phyloP scores from a whole-genome alignment of 2,888 invertebrate species.

The Folsomia candida region DNA sequence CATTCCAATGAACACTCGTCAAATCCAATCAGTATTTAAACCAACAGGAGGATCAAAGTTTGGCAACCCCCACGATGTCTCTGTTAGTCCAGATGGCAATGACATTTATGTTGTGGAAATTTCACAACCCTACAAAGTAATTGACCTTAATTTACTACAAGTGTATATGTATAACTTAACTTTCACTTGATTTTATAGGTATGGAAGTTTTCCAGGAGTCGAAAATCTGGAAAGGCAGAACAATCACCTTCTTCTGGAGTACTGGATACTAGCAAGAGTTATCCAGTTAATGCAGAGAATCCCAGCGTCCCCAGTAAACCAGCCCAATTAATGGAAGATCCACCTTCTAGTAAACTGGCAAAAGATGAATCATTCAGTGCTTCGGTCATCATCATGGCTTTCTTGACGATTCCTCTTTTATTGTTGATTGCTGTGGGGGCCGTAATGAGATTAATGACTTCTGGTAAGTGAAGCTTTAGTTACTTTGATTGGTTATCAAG shows the following conservation, averaged over 20 bases:
- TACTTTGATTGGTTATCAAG: too few species aligned
- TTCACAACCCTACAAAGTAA: slow-evolving; percentile 61
- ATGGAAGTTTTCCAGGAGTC: slow-evolving; percentile 59
- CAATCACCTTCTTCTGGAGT: too few species aligned
- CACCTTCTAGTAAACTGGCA: background rate
- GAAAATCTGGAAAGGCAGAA: background rate
- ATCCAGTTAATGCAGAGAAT: background rate
- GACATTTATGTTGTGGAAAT: slow-evolving; percentile 76
- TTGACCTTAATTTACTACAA: too few species aligned
- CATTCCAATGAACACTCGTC: slow-evolving; percentile 63
- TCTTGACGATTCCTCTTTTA: slow-evolving; percentile 48
- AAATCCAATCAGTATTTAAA: slow-evolving; percentile 64
- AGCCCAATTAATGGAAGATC: background rate
- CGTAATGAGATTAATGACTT: slow-evolving; percentile 40
- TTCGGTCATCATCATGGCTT: slow-evolving; percentile 50
- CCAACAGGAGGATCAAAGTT: slow-evolving; percentile 58
- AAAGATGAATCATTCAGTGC: slow-evolving; percentile 39
- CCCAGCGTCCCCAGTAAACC: background rate
- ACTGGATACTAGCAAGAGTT: too few species aligned
- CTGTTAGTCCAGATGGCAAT: slow-evolving; percentile 66
- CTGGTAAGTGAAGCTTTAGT: slow-evolving; percentile 25
- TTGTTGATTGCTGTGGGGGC: slow-evolving; percentile 45
- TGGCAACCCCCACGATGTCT: slow-evolving; percentile 75
- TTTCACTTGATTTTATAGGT: too few species aligned
- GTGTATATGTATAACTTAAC: too few species aligned